A percentile compares a stretch with the other conserved stretches of the same genome.
phyloP scores from a whole-genome alignment of 2,888 invertebrate genomes.

The Athalia rosae region DNA sequence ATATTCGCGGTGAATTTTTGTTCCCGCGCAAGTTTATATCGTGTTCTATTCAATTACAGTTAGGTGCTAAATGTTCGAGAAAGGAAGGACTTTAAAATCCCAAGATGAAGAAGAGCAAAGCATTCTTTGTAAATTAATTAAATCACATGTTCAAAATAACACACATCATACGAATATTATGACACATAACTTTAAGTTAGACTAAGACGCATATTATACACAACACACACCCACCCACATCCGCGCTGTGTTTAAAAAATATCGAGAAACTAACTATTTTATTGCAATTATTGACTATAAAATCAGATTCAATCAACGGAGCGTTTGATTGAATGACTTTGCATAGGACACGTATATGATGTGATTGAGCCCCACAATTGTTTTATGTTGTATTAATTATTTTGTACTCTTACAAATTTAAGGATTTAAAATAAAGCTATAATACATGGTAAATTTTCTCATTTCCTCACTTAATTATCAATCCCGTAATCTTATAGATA shows the following conservation, averaged over 20 bases:
- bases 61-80: slow-evolving; percentile 61
- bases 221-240: slow-evolving; percentile 50
- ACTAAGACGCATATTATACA: slow-evolving; percentile 34
- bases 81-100: slow-evolving; percentile 60
- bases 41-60: slow-evolving; percentile 60
- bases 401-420: slow-evolving; percentile 68
- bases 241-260: slow-evolving; percentile 47
- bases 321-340: slow-evolving; percentile 9
- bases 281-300: slow-evolving; percentile 40
- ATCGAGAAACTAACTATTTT: slow-evolving; percentile 33
- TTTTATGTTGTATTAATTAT: slow-evolving; percentile 68
- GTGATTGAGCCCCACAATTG: slow-evolving; percentile 53
- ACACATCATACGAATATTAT: slow-evolving; percentile 49
- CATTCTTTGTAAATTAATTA: slow-evolving; percentile 65
- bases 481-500: background rate
- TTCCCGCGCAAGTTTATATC: too few species aligned
- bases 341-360: slow-evolving; percentile 34
- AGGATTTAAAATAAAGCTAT: slow-evolving; percentile 65
- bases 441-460: slow-evolving; percentile 53
- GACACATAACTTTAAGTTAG: slow-evolving; percentile 44
- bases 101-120: slow-evolving; percentile 57
- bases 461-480: background rate
- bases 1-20: background rate
- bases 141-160: slow-evolving; percentile 44
- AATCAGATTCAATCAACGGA: slow-evolving; percentile 14